Conservation (phyloP, 2,888 invertebrate species). For the Acrobasis consociella region DNA sequence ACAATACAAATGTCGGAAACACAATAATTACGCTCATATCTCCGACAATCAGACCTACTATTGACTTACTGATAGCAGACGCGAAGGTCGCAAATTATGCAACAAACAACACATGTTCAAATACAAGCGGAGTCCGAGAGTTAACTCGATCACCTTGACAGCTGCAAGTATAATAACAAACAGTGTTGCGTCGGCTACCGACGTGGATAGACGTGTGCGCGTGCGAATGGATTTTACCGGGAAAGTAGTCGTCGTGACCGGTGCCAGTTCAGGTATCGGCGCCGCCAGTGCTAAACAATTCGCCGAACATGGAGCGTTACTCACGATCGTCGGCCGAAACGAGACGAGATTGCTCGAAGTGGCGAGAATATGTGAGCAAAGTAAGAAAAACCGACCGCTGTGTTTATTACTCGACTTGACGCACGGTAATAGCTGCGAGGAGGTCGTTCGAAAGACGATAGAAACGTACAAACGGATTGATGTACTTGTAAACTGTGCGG, state of each 20-base stretch:
- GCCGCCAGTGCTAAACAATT: conserved; percentile 60
- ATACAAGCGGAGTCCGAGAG: conserved; percentile 6
- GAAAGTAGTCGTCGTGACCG: conserved; percentile 60
- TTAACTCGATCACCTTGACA: conserved; percentile 22
- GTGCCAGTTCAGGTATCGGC: conserved; percentile 64
- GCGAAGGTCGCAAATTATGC: conserved; percentile 26
- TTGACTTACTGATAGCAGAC: conserved; percentile 1
- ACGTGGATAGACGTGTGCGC: conserved; percentile 15
- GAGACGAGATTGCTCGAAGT: conserved; percentile 50
- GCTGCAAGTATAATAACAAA: conserved; percentile 6
- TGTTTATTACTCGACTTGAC: conserved; percentile 54
- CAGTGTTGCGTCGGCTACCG: conserved; percentile 15
- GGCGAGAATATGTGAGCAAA: conserved; percentile 45
- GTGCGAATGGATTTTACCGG: conserved; percentile 52
- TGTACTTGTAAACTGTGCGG: conserved; percentile 59
- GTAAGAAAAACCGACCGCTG: conserved; percentile 47
- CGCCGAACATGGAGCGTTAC: conserved; percentile 50
- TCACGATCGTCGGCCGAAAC: conserved; percentile 57
- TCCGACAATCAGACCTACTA: neutral
- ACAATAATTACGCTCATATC: neutral
- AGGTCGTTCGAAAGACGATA: conserved; percentile 51
- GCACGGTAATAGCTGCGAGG: conserved; percentile 51
- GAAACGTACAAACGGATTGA: conserved; percentile 52
- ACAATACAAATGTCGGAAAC: neutral
- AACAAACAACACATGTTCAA: conserved; percentile 7